Base-by-base conservation (phyloP, 2,888 invertebrate genomes). In the Notodonta ziczac region DNA sequence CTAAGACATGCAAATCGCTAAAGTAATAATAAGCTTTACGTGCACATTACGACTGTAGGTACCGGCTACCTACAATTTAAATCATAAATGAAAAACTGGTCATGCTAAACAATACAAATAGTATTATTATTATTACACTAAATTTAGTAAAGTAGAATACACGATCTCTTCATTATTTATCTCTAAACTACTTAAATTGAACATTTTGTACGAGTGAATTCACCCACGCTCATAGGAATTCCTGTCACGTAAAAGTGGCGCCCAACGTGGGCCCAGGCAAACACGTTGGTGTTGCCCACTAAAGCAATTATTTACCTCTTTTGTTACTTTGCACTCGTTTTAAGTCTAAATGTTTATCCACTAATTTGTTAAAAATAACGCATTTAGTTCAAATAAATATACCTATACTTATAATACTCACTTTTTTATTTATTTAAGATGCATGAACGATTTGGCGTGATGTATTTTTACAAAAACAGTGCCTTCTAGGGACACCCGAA, bases 211-310 rank as follows among this genome's bases (percentile, higher is more conserved):
- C 65, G 57, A 64, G 62, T 69, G 72, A 67, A 72, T 73, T 65
- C 63, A 16, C 24, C 24, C 24, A 24, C 60, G 50, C 59, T 42
- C 65, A 59, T 66, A 57, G 66, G 56, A 58, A 81, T 78, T 81
- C 80, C 2, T 42, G 74, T 75, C 80, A 83, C 82, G 82, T 76
- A 73, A 60, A 70, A 70, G 65, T 75, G 78, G 73, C 80, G 75
- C 78, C 77, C 73, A 70, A 69, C 69, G 71, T 67, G 67, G 63
- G 75, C 59, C 72, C 60, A 63, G 68, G 72, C 76, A 81, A 81
- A 80, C 74, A 81, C 73, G 70, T 69, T 58, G 70, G 64, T 73
- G 70, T 73, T 70, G 68, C 71, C 63, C 68, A 63, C 69, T 74
- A 72, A 73, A 75, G 64, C 72, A 73, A 76, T 78, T 78, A 76